Evolutionary conservation across 2,888 invertebrate genomes (phyloP), one percentile per base, ranked within the genome.

Genomic region (Cabera pusaria): DNA sequence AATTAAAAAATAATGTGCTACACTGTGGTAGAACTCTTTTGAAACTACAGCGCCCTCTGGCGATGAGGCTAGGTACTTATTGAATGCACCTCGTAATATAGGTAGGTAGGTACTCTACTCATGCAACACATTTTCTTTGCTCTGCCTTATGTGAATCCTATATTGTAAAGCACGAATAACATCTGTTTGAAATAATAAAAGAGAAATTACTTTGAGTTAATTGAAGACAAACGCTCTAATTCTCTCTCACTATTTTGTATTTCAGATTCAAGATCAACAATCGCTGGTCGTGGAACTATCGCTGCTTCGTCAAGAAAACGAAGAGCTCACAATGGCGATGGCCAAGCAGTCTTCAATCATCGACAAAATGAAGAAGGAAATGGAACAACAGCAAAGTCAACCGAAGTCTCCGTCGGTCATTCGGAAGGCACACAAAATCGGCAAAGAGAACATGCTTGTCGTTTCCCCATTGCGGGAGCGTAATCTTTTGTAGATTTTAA

Each of bases 221-320:
- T n/a, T n/a, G n/a, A n/a, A n/a, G n/a, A n/a, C n/a, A n/a, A n/a
- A n/a, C n/a, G n/a, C n/a, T n/a, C n/a, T n/a, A n/a, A n/a, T n/a
- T n/a, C n/a, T n/a, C n/a, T n/a, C n/a, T 25, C 8, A 25, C 3
- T 7, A 12, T 6, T 17, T 19, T 9, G 5, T 20, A 11, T 49
- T 67, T 41, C 59, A 87, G 88, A 85, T 88, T 34, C 82, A 87
- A 64, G 88, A 88, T 44, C 88, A 88, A 46, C 88, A 87, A 38
- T 87, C 87, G 0, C 51, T 88, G 6, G 88, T 87, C 1, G 85
- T 87, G 0, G 88, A 88, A 41, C 52, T 88, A 11, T 87, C 88
- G 5, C 53, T 88, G 6, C 77, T 88, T 16, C 85, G 87, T 1
- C 88, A 88, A 58, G 88, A 88, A 56, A 88, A 88, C 40, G 87